A percentile compares a stretch with the other conserved stretches of the same genome.
phyloP scores from a whole-genome alignment of 1,140 invertebrate species.

The Paraescarpia echinospica region DNA sequence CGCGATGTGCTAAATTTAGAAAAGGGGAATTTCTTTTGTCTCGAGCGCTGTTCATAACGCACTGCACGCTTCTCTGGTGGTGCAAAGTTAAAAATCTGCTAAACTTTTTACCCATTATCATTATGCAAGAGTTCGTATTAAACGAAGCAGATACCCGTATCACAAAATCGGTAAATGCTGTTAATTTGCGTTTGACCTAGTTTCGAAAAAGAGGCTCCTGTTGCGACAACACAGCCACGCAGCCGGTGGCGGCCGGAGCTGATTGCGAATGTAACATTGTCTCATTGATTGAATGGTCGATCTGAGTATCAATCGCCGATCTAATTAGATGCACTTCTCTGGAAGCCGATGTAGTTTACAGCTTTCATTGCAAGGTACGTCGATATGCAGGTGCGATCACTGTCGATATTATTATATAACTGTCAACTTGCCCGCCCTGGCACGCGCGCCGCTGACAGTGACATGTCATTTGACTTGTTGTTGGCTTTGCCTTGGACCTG shows the following conservation, averaged over 20 bases:
- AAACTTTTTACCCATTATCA: background rate
- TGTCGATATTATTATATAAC: background rate
- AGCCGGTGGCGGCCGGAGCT: background rate
- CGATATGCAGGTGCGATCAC: background rate
- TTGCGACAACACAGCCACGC: background rate
- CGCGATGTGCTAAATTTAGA: slow-evolving; percentile 1
- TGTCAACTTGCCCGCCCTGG: background rate
- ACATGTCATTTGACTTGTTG: background rate
- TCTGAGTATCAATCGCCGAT: background rate
- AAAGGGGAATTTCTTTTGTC: slow-evolving; percentile 5
- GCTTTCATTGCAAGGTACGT: background rate
- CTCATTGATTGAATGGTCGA: background rate
- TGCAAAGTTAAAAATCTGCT: background rate
- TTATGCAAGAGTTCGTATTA: background rate
- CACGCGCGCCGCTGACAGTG: too few relatives aligned
- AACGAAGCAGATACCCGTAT: background rate
- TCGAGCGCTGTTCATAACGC: background rate
- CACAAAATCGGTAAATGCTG: background rate
- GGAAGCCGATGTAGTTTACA: background rate
- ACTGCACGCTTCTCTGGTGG: background rate
- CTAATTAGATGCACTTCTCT: background rate
- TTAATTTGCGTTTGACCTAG: background rate
- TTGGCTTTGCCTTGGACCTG: background rate
- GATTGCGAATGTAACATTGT: background rate
- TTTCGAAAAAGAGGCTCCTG: background rate